Percentiles rank a stretch among this genome's conserved stretches.
phyloP scores from a whole-genome alignment of 2,113 vertebrate genomes.

The Apodemus speciosus region DNA sequence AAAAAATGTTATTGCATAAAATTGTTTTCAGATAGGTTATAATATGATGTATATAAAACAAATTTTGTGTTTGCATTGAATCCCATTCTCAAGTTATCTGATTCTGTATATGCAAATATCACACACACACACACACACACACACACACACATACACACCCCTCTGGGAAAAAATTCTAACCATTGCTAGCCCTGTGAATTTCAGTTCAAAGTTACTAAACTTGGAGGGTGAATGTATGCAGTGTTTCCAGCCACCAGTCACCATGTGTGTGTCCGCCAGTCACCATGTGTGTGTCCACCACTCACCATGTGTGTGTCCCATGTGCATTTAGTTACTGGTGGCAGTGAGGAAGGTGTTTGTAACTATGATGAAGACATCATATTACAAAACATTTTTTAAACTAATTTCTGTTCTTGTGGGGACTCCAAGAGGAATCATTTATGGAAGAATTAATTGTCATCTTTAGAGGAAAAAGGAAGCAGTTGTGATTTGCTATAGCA shows the following conservation, averaged over 20 bases:
- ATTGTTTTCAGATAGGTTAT: neutral
- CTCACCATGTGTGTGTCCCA: neutral
- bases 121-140: neutral
- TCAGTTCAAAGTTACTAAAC: neutral
- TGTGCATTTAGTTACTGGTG: neutral
- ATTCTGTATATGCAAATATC: neutral
- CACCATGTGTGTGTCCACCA: neutral
- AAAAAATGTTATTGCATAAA: neutral
- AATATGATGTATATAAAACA: neutral
- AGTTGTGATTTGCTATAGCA: neutral
- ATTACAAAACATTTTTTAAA: conserved; percentile 36
- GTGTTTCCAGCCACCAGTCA: neutral
- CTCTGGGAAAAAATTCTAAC: neutral
- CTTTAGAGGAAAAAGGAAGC: neutral
- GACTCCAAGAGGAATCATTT: neutral
- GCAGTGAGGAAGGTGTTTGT: conserved; percentile 5
- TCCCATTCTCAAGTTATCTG: neutral
- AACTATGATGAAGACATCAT: conserved; percentile 42
- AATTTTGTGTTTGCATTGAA: neutral
- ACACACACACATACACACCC: neutral
- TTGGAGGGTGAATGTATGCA: neutral
- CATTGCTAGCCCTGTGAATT: neutral
- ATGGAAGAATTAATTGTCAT: conserved; percentile 16
- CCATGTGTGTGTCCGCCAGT: no score
- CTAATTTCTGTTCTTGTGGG: conserved; percentile 23